Evolutionary conservation across 2,797 vertebrate genomes (phyloP).

Genomic region (Neosalanx taihuensis): DNA sequence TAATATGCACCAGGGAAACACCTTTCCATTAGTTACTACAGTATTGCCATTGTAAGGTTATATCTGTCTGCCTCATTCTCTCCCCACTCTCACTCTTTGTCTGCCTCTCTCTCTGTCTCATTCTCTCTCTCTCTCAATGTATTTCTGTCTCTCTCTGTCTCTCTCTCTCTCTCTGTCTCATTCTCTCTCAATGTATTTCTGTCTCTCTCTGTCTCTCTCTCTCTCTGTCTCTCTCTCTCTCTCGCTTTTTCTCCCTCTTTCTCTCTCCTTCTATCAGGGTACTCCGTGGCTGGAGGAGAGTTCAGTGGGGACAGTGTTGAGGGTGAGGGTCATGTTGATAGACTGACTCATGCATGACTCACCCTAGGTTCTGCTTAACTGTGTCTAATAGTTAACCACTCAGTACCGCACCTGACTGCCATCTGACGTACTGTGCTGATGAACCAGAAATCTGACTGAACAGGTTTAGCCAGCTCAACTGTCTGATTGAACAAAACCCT

Average conservation of each 20-base stretch:
- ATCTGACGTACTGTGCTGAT: slow-evolving; percentile 1
- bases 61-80: too few relatives aligned
- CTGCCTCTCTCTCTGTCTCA: not conserved
- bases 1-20: too few relatives aligned
- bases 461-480: too few relatives aligned
- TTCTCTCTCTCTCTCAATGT: not conserved
- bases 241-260: not conserved
- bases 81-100: not conserved
- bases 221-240: not conserved
- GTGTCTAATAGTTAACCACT: slow-evolving; percentile 27
- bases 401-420: slow-evolving; percentile 9
- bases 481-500: too few relatives aligned
- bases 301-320: slow-evolving; percentile 67
- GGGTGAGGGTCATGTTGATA: slow-evolving; percentile 65
- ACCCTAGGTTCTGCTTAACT: not conserved
- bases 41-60: not conserved
- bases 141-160: not conserved
- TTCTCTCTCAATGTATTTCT: not conserved
- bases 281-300: slow-evolving; percentile 66
- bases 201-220: not conserved
- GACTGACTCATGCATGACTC: slow-evolving; percentile 21
- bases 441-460: not conserved
- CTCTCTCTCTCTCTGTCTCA: not conserved
- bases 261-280: slow-evolving; percentile 50
- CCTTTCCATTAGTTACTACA: too few relatives aligned